Percentiles rank a stretch among this genome's conserved stretches.
phyloP scores from a whole-genome alignment of 2,113 vertebrate species.

The Saguinus imperator region DNA sequence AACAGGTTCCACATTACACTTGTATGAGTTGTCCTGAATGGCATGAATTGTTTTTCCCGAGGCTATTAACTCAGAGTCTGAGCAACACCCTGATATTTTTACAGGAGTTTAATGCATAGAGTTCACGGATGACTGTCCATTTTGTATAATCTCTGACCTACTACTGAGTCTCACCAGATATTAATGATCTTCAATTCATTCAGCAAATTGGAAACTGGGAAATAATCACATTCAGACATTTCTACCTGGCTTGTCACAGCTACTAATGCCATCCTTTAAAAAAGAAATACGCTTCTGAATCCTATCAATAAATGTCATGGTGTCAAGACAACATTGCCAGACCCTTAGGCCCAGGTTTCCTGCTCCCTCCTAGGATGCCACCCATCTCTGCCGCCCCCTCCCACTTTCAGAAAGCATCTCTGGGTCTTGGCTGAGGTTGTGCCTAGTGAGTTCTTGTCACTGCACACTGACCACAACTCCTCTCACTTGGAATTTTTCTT shows the following conservation, averaged over 20 bases:
- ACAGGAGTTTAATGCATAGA: background rate
- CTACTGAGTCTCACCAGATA: background rate
- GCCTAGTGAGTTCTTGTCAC: background rate
- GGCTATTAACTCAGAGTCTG: constrained; percentile 6
- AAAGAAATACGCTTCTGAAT: background rate
- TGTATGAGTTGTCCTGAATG: background rate
- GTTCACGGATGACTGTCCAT: background rate
- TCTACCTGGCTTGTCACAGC: background rate
- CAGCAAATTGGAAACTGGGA: background rate
- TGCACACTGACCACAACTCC: too few relatives aligned
- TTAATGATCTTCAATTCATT: background rate
- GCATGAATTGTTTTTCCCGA: constrained; percentile 28
- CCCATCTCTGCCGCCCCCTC: too few relatives aligned
- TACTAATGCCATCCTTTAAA: background rate
- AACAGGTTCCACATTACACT: background rate
- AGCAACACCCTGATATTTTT: background rate
- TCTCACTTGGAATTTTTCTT: background rate
- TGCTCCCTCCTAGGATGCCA: background rate
- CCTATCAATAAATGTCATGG: background rate
- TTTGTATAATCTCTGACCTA: background rate
- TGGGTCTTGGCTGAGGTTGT: background rate
- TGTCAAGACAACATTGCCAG: background rate
- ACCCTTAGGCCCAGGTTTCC: background rate
- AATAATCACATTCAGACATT: background rate
- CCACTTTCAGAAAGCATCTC: background rate